phyloP scores from a whole-genome alignment of 2,888 invertebrate genomes.

The Teinopalpus imperialis region DNA sequence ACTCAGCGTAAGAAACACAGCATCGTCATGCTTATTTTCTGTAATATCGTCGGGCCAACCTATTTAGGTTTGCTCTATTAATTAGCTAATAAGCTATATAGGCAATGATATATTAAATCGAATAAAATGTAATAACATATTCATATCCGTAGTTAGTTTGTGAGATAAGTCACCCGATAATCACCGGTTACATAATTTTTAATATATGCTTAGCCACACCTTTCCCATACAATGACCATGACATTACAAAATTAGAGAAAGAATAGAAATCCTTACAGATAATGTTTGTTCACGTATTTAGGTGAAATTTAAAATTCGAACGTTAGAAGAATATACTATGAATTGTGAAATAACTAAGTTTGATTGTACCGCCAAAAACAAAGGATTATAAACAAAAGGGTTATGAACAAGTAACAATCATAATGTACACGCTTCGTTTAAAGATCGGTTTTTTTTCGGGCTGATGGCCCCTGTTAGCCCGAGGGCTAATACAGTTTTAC shows the following conservation, averaged over 20 bases:
- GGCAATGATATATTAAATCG: no score
- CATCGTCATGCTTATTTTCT: no score
- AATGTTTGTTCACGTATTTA: slow-evolving; percentile 20
- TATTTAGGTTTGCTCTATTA: no score
- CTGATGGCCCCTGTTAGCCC: no score
- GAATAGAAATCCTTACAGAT: slow-evolving; percentile 18
- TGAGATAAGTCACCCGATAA: no score
- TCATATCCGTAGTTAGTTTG: no score
- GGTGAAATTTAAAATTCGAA: slow-evolving; percentile 21
- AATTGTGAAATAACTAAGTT: slow-evolving; percentile 21
- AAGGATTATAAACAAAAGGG: slow-evolving; percentile 15
- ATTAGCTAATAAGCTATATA: no score
- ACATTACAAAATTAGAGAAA: slow-evolving; percentile 17
- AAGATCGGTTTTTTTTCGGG: no score
- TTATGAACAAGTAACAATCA: slow-evolving; percentile 18
- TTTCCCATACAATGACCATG: slow-evolving; percentile 12
- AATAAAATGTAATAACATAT: no score
- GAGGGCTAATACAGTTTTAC: no score
- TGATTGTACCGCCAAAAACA: slow-evolving; percentile 14
- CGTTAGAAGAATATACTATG: slow-evolving; percentile 7
- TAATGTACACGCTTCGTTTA: slow-evolving; percentile 4
- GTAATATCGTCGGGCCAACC: no score
- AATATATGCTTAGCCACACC: slow-evolving; percentile 10
- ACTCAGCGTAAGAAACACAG: no score
- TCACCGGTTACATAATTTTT: not conserved